Evolutionary conservation across 2,888 invertebrate species (phyloP), one percentile per base, ranked within the genome.

Genomic region (Metacarcinus magister): DNA sequence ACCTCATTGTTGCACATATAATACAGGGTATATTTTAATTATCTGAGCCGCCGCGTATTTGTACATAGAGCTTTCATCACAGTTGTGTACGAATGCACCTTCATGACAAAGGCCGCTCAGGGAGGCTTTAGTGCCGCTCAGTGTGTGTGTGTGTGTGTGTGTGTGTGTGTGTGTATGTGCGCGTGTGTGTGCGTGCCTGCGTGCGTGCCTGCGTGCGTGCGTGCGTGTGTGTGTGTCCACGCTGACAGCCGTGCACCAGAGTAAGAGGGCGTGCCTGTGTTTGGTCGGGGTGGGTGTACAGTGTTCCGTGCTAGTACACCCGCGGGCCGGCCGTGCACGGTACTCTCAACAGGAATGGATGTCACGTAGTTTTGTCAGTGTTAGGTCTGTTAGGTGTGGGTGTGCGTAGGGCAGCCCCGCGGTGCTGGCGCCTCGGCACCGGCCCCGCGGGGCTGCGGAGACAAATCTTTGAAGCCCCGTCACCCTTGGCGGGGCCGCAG

Each of bases 21-120:
- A 96, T 94, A 96, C 96, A 96, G 96, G 96, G 96, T 96, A 96
- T 94, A 94, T 90, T 94, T 92, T 94, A 67, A 94, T 92, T 94
- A 90, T 94, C 90, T 82, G 94, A 94, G 75, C 67, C 82, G 91
- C 91, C 94, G 94, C 43, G 93, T 54, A 48, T 39, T 94, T 94
- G 93, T 95, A 93, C 28, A 93, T 95, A 93, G 28, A 43, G 44
- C 82, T 93, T 82, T 87, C 87, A 87, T 32, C 87, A 82, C 8
- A 87, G 39, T 19, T 39, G 39, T 39, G 87, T 32, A 87, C 39
- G 5, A 19, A 13, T 60, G 43, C 89, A 54, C 48, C 39, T 93
- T 95, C n/a, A 75, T 46, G 93, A 82, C 82, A 23, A 93, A 46
- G 48, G 39, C 75, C 23, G 28, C 75, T 28, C 75, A 75, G 75